Evolutionary conservation across 2,113 vertebrate genomes (phyloP), one percentile per base, ranked within the genome.

Genomic region (Sylvietta virens): DNA sequence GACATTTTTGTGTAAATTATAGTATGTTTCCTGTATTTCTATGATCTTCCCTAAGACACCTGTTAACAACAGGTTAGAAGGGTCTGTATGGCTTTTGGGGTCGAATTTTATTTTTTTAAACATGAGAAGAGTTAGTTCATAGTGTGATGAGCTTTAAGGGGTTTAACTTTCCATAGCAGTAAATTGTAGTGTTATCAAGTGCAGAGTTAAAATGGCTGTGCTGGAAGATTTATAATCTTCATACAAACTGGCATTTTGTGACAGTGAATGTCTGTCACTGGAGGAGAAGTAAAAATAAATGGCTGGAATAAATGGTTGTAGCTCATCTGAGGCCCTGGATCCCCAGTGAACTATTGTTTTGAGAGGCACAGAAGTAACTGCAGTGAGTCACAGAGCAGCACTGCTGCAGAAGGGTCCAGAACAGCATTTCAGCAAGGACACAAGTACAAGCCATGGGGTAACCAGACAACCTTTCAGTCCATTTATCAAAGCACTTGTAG

Each of bases 391-490:
- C 17, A 23, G 90, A 87, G 85, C 81, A 92, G 78, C 50, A 6
- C 54, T 87, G 73, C 90, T 95, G 88, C 66, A 80, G 81, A 82
- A 86, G 84, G 76, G 86, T 69, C 76, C 87, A 95, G 80, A 78
- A 42, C 39, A 91, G 69, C 91, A 91, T 95, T 94, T 94, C 94
- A 82, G 79, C 74, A 76, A 94, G 92, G 92, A 94, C 86, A 79
- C 56, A 31, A 86, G 71, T 4, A 85, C 91, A 96, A 96, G 74
- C 85, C 51, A 4, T 64, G 33, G 86, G 90, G 88, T 95, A 96
- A 95, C 94, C 97, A 97, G 96, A 97, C 95, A 95, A 96, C 95
- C 97, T 97, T 90, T 91, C 67, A 88, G 67, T 50, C 93, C 94
- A 96, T 96, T 97, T 97, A 96, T 97, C 97, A 97, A 94, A 97